Base-by-base conservation (phyloP, 2,113 vertebrate species). In the Cynoglossus semilaevis region DNA sequence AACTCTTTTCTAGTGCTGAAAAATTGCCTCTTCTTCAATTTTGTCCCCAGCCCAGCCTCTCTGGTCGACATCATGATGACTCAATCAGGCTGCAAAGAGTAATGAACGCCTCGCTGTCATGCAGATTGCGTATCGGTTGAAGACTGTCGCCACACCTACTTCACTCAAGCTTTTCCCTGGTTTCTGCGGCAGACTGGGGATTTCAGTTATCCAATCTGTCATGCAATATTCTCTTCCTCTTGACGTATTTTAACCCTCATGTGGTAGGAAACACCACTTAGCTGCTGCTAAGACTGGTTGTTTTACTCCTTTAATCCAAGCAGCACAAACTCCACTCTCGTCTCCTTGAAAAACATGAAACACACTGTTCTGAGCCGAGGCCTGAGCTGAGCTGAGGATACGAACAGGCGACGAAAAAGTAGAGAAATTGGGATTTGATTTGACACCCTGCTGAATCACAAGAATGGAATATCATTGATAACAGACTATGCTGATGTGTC, bases 1-100 rank as follows among this genome's bases (percentile, higher is more conserved):
- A 72, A 41, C 72, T 83, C 76, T 79, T 73, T 81, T 81, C 55
- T 44, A 42, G 57, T 60, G 51, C 62, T 76, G 71, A 85, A 61
- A 75, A 74, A 74, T 59, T 75, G 63, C 77, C 76, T 81, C 53
- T 41, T 76, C 74, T 58, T 61, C 62, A 60, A 62, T 68, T 71
- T 67, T 48, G 57, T 41, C 16, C 56, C n/a, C 22, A 44, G 35
- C 46, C 47, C 55, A 35, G 16, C 47, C 19, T 63, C 49, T 52
- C 57, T 64, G 55, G 18, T 49, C 61, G 51, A 59, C 63, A 52
- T 42, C 50, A 45, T 54, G 52, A 58, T 42, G 51, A 43, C 60
- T 73, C 58, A 74, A 63, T 82, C 70, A 71, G 19, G 41, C 54
- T 46, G 67, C 34, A 22, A 66, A 6, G 15, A 61, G 55, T 78